Evolutionary conservation across 2,113 vertebrate species (phyloP).

Genomic region (Thomomys bottae): DNA sequence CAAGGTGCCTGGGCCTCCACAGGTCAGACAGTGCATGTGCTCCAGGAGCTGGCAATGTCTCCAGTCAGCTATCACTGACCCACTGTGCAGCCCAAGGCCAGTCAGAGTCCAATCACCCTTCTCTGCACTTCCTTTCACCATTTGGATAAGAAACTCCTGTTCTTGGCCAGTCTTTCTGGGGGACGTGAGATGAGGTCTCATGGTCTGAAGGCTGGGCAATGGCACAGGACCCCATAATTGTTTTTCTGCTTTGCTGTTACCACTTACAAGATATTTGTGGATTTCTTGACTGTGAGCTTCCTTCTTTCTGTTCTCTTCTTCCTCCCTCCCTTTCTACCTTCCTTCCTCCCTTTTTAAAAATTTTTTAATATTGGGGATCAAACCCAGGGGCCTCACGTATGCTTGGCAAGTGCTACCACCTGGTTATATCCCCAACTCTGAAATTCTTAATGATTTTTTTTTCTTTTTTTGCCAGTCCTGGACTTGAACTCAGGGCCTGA

Average conservation of each 20-base stretch:
- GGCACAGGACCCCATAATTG: neutral
- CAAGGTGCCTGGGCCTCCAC: no score
- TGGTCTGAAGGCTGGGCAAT: neutral
- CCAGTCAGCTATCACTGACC: neutral
- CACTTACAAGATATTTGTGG: neutral
- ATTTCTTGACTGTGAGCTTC: neutral
- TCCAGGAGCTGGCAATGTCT: neutral
- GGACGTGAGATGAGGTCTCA: neutral
- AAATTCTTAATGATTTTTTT: no score
- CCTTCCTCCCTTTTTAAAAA: no score
- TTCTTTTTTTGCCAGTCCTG: no score
- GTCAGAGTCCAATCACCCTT: neutral
- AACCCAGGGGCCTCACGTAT: no score
- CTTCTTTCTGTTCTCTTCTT: neutral
- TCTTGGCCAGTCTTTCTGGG: neutral
- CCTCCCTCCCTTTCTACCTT: no score
- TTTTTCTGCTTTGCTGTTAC: neutral
- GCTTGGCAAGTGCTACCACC: no score
- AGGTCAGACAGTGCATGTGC: fast-evolving
- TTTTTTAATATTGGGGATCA: no score
- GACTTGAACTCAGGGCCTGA: no score
- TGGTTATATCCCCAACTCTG: no score
- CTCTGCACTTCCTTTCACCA: neutral
- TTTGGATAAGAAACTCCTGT: neutral
- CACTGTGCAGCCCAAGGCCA: fast-evolving